Conservation (phyloP, 2,113 vertebrate genomes). For the Propithecus coquereli region DNA sequence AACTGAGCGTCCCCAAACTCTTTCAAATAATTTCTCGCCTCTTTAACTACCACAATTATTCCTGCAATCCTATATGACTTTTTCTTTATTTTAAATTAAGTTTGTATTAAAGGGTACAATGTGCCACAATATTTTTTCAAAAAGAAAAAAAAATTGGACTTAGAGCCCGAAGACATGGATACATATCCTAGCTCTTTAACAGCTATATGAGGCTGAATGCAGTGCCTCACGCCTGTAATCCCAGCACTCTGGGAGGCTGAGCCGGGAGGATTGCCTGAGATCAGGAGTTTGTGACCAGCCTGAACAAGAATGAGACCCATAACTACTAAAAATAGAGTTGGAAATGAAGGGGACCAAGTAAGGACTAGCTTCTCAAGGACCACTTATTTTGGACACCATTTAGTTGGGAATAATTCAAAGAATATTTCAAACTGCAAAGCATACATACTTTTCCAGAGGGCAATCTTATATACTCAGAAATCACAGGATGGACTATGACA, state of each 20-base stretch:
- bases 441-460: neutral
- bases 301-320: too few relatives aligned
- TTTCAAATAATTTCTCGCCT: neutral
- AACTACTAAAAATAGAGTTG: neutral
- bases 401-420: neutral
- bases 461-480: neutral
- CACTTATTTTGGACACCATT: neutral
- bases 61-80: neutral
- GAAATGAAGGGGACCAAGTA: neutral
- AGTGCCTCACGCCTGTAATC: too few relatives aligned
- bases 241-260: too few relatives aligned
- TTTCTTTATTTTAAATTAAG: conserved; percentile 27
- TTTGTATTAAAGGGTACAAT: neutral
- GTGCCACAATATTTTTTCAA: neutral
- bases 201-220: neutral
- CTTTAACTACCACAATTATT: neutral
- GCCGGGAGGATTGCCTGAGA: too few relatives aligned
- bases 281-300: too few relatives aligned
- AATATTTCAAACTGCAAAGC: neutral
- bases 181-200: neutral
- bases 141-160: neutral
- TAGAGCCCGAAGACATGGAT: neutral
- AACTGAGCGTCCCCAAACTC: neutral
- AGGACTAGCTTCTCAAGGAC: neutral
- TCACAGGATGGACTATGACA: neutral